Base-by-base conservation (phyloP, 2,113 vertebrate genomes). In the Gymnorhina tibicen region DNA sequence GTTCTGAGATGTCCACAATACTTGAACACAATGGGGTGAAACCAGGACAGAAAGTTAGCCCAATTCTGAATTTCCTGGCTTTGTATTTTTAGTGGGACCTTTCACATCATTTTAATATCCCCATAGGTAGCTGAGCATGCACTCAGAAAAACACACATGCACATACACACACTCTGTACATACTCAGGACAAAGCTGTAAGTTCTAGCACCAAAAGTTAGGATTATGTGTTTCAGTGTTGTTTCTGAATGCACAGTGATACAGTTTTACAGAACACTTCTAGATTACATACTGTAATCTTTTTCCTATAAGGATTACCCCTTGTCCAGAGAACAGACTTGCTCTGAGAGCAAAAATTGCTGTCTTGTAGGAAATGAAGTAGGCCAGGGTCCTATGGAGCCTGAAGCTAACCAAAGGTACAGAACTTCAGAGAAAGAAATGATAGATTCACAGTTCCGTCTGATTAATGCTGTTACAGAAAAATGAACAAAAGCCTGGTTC, bases 21-120 rank as follows among this genome's bases (percentile, higher is more conserved):
- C 63, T 81, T 32, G 46, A 94, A 87, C 59, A 95, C 93, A 87
- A 97, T 91, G 85, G 91, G 88, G 80, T 86, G 85, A 91, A 92
- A 89, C 59, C 85, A 94, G 90, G 68, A 87, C 84, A 96, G 56
- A 93, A 87, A 59, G 55, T 74, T 82, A 86, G 89, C 85, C 73
- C 74, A 79, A 70, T 75, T 67, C 47, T 69, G 58, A 19, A 84
- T 92, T 95, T 97, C 97, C 93, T 94, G 95, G 87, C 95, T 97
- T 97, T 96, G 94, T 94, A 83, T 78, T 95, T 92, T 80, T 15
- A 73, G 74, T 83, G 66, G n/a, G 76, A 87, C 56, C 58, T 91
- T 97, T 78, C 94, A 90, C 64, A 70, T 91, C 16, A 75, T 81
- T 93, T 93, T 88, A 74, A 79, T 81, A 84, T 49, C 79, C 69